phyloP scores from a whole-genome alignment of 2,113 vertebrate species.

The Menura novaehollandiae region DNA sequence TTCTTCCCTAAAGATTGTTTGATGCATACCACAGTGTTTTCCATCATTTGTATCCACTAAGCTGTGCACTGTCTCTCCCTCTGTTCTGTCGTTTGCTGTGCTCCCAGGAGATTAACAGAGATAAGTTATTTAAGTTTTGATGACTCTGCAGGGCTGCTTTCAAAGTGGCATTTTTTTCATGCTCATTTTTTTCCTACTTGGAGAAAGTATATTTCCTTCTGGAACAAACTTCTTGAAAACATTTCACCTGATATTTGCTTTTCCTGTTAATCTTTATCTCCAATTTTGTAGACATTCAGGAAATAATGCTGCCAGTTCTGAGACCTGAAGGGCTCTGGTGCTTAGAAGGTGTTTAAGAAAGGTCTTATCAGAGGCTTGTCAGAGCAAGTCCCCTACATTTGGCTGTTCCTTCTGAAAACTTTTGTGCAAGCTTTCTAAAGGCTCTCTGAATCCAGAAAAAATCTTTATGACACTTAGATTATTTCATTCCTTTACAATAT shows the following conservation, averaged over 20 bases:
- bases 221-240: background rate
- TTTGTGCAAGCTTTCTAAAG: background rate
- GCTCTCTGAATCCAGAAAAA: background rate
- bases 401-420: background rate
- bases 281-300: background rate
- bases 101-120: background rate
- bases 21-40: background rate
- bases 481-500: background rate
- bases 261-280: background rate
- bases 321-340: background rate
- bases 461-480: background rate
- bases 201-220: background rate
- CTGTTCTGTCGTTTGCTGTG: background rate
- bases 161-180: background rate
- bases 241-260: background rate
- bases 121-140: constrained; percentile 9
- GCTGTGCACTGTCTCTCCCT: background rate
- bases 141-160: background rate
- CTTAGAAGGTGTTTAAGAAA: background rate
- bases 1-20: background rate
- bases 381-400: background rate
- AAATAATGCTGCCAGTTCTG: background rate
- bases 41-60: background rate
- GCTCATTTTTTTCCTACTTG: background rate
- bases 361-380: background rate